These are phyloP conservation scores for Sapajus apella DNA, from an alignment of 2,113 vertebrate genomes.

Conservation along the genomic window DNA sequence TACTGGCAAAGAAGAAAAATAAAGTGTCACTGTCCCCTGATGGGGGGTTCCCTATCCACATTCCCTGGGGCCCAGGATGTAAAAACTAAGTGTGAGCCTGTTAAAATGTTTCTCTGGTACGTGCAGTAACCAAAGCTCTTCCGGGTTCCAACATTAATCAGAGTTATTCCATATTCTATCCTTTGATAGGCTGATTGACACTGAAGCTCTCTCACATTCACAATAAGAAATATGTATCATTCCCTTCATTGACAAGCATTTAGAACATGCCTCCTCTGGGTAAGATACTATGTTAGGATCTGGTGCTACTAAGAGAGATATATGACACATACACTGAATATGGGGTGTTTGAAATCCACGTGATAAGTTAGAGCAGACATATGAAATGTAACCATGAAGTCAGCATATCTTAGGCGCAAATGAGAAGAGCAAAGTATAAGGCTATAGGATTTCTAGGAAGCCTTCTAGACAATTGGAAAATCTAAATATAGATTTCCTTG, in stretches of 20 bases:
- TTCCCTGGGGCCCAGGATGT: background rate
- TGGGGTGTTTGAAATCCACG: background rate
- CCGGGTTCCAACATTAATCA: background rate
- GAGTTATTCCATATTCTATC: background rate
- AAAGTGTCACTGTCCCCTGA: background rate
- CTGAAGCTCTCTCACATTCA: background rate
- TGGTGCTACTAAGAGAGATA: background rate
- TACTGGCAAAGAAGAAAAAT: background rate
- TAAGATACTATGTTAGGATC: background rate
- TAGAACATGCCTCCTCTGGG: background rate
- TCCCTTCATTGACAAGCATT: background rate
- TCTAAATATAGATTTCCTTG: background rate
- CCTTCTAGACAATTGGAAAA: background rate
- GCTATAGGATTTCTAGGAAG: background rate
- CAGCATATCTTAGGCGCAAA: background rate
- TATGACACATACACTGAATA: accelerated
- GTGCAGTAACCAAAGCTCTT: background rate
- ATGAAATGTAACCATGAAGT: background rate
- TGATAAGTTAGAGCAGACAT: background rate
- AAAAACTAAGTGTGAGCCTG: background rate
- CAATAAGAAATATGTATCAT: background rate
- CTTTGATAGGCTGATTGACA: background rate
- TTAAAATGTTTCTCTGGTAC: background rate
- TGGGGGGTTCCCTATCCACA: background rate
- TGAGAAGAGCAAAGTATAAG: background rate